Evolutionary conservation across 2,113 vertebrate species (phyloP).

Genomic region (Pluvialis apricaria): DNA sequence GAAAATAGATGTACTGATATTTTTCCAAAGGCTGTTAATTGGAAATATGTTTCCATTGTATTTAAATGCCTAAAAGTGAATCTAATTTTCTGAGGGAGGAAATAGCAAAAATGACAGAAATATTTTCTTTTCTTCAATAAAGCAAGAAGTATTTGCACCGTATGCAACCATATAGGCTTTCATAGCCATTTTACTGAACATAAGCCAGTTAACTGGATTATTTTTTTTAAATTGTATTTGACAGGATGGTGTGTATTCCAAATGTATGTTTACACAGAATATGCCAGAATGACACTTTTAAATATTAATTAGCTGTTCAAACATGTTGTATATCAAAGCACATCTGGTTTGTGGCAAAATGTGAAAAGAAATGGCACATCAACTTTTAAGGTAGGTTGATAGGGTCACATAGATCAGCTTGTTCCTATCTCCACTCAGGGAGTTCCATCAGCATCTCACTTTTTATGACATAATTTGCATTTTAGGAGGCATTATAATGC

Average conservation of each 20-base stretch:
- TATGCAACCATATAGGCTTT: background rate
- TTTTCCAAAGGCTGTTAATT: background rate
- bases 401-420: slow-evolving; percentile 19
- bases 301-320: slow-evolving; percentile 56
- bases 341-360: slow-evolving; percentile 50
- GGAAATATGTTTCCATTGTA: background rate
- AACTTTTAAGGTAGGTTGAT: slow-evolving; percentile 30
- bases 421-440: background rate
- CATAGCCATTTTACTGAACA: background rate
- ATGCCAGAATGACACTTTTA: slow-evolving; percentile 10
- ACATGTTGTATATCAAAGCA: slow-evolving; percentile 32
- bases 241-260: background rate
- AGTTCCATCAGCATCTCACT: background rate
- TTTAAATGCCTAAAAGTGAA: background rate
- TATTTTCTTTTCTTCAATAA: background rate
- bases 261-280: background rate
- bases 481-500: background rate
- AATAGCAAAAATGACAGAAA: background rate
- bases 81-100: background rate
- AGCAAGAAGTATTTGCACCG: background rate
- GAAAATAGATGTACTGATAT: background rate
- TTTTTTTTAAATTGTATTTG: background rate
- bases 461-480: slow-evolving; percentile 17
- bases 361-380: slow-evolving; percentile 25
- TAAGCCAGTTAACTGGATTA: background rate